Evolutionary conservation across 1,140 invertebrate species (phyloP).

Genomic region (Calliphora vicina): DNA sequence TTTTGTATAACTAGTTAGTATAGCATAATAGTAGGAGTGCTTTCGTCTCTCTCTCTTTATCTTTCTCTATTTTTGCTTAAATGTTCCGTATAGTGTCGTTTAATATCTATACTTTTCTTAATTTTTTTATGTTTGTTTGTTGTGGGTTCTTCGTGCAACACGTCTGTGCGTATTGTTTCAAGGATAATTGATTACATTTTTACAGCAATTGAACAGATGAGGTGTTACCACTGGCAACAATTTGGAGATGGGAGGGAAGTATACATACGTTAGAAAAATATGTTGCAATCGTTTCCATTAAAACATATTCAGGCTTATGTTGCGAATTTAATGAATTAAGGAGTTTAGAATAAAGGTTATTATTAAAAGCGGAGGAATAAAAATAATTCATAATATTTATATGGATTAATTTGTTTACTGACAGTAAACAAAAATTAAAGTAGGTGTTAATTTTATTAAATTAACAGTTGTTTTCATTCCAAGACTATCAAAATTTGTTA

Average conservation of each 20-base stretch:
- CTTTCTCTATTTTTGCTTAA: not conserved
- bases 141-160: not conserved
- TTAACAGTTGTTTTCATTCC: too few relatives aligned
- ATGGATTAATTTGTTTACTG: too few relatives aligned
- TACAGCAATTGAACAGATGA: constrained; percentile 37
- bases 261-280: not conserved
- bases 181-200: constrained; percentile 37
- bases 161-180: constrained; percentile 36
- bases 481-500: too few relatives aligned
- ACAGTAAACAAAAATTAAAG: too few relatives aligned
- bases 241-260: not conserved
- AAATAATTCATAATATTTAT: too few relatives aligned
- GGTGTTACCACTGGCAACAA: constrained; percentile 24
- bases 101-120: not conserved
- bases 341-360: not conserved
- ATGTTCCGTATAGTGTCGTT: not conserved
- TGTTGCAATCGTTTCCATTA: too few relatives aligned
- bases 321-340: too few relatives aligned
- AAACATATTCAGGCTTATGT: too few relatives aligned
- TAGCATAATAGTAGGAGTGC: too few relatives aligned
- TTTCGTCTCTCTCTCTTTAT: not conserved
- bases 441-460: too few relatives aligned
- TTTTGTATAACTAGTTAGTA: too few relatives aligned
- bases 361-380: not conserved
- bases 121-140: not conserved